phyloP scores from a whole-genome alignment of 2,797 vertebrate genomes.

The Yasuhikotakia modesta region DNA sequence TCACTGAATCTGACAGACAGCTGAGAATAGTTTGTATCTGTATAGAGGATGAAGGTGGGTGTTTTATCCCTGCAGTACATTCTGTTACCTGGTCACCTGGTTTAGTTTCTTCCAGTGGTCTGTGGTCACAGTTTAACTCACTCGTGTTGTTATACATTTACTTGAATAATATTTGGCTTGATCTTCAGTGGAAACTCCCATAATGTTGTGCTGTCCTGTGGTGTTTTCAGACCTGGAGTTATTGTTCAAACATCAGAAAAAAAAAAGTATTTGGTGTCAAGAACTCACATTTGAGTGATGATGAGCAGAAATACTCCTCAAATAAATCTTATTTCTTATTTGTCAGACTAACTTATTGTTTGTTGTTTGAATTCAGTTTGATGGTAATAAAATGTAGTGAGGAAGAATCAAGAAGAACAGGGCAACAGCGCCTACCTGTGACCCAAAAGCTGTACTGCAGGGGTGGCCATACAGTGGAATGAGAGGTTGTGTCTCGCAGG shows the following conservation, averaged over 20 bases:
- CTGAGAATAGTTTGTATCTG: too few species aligned
- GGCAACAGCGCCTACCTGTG: conserved; percentile 46
- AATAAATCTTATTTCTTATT: background rate
- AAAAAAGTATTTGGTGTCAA: too few species aligned
- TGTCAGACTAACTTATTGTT: conserved; percentile 14
- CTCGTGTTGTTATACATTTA: conserved; percentile 1
- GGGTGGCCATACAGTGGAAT: too few species aligned
- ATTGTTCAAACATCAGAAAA: too few species aligned
- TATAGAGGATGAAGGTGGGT: too few species aligned
- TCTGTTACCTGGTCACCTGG: conserved; percentile 14
- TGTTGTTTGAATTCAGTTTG: background rate
- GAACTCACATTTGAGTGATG: too few species aligned
- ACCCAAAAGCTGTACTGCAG: background rate
- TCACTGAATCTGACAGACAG: too few species aligned
- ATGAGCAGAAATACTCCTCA: background rate
- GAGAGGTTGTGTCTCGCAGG: too few species aligned
- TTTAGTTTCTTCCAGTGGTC: conserved; percentile 11
- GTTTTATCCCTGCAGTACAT: conserved; percentile 23
- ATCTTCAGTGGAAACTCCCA: too few species aligned
- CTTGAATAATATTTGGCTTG: conserved; percentile 7
- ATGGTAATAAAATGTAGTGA: background rate
- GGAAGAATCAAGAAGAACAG: background rate
- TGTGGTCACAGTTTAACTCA: conserved; percentile 28
- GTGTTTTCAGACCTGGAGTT: background rate
- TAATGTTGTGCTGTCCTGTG: conserved; percentile 5